A percentile compares a stretch with the other conserved stretches of the same genome.
Conservation (phyloP, 1,140 invertebrate species). For the Microplitis mediator region DNA sequence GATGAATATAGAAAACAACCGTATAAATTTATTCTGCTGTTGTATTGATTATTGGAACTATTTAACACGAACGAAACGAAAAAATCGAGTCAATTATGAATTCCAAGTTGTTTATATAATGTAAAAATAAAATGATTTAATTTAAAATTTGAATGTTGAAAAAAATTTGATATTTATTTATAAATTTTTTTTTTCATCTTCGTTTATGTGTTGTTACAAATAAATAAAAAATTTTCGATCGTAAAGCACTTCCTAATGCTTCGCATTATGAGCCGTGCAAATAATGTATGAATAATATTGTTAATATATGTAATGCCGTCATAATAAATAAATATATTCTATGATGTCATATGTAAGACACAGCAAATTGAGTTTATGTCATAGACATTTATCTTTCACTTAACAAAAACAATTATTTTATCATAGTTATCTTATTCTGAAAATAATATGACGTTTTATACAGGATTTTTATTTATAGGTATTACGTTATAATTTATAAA, state of each 20-base stretch:
- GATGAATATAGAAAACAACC: conserved; percentile 43
- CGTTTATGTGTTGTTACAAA: too few relatives aligned
- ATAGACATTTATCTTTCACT: background rate
- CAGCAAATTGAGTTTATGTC: background rate
- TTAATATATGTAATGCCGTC: too few relatives aligned
- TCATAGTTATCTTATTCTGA: background rate
- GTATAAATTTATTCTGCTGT: conserved; percentile 50
- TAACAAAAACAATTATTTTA: background rate
- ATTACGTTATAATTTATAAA: background rate
- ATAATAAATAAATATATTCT: too few relatives aligned
- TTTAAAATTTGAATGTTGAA: too few relatives aligned
- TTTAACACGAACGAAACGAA: conserved; percentile 25
- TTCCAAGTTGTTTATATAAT: conserved; percentile 54
- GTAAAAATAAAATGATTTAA: conserved; percentile 21
- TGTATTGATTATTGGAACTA: conserved; percentile 49
- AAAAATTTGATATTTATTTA: too few relatives aligned
- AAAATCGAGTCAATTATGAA: conserved; percentile 39
- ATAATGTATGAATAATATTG: too few relatives aligned
- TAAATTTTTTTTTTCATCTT: background rate
- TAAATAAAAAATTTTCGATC: too few relatives aligned
- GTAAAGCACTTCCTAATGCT: too few relatives aligned
- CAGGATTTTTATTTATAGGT: background rate
- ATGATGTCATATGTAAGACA: background rate
- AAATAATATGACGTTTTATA: background rate
- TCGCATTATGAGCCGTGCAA: too few relatives aligned